Evolutionary conservation across 2,888 invertebrate genomes (phyloP), one percentile per base, ranked within the genome.

Genomic region (Danaus chrysippus): DNA sequence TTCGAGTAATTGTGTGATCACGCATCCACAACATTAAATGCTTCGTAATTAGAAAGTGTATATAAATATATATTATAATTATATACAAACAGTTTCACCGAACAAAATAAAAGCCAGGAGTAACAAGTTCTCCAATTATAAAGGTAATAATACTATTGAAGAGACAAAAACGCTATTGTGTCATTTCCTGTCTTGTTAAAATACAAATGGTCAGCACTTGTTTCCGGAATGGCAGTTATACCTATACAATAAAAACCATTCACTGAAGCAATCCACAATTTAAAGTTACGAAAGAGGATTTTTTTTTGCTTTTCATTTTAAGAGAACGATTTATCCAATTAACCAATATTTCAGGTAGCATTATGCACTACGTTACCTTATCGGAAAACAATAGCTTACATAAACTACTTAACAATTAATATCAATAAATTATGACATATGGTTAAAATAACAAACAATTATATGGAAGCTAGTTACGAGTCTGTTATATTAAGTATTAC

Each of bases 41-140:
- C 44, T 59, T 54, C 49, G 17, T 43, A 61, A 55, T 66, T 64
- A 63, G 62, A 66, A 64, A 64, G 62, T 59, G 43, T 11, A 44
- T 10, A 60, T 44, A 59, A 49, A 49, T 46, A 13, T 13, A 46
- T 13, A 46, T 46, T 12, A 46, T 12, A 13, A n/a, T 8, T 46
- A 44, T 46, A 13, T 46, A 46, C 13, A 46, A 46, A 46, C 46
- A 46, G 10, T 46, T n/a, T 46, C n/a, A 46, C 42, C 46, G 34
- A 55, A 54, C 19, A 58, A 62, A 57, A 54, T 54, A 12, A 44
- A 56, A 23, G 19, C 44, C 23, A 56, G 19, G 8, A 49, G 19
- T 13, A 42, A 12, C 42, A 11, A 23, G 15, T 17, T 10, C 3
- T 1, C 15, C 17, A 49, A 17, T 49, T 49, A 10, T 17, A 49